Percentiles rank a stretch among this genome's conserved stretches.
phyloP scores from a whole-genome alignment of 2,797 vertebrate genomes.

The Pachyuromys duprasi region DNA sequence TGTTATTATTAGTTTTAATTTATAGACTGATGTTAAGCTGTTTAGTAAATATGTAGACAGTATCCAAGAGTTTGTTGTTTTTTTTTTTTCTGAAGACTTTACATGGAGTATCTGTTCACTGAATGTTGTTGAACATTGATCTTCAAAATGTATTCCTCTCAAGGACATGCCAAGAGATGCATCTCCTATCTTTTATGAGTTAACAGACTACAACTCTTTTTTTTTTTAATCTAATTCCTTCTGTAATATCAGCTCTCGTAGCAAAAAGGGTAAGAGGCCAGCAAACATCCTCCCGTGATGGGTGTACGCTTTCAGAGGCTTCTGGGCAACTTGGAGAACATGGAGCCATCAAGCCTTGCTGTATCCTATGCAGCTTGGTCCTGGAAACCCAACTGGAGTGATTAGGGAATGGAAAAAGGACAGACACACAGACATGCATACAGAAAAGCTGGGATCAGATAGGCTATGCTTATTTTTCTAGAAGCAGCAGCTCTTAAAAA shows the following conservation, averaged over 20 bases:
- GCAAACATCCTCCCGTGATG: not conserved
- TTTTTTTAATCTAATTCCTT: too few species aligned
- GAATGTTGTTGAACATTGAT: not conserved
- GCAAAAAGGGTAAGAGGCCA: not conserved
- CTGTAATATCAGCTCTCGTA: not conserved
- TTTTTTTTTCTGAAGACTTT: not conserved
- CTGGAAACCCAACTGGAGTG: not conserved
- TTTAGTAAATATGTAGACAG: slow-evolving; percentile 34
- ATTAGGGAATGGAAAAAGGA: not conserved
- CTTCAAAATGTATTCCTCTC: not conserved
- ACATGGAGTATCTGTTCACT: not conserved
- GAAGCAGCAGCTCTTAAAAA: too few species aligned
- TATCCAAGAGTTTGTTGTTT: too few species aligned
- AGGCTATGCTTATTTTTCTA: not conserved
- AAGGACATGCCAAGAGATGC: not conserved
- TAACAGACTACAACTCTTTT: not conserved
- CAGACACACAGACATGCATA: not conserved
- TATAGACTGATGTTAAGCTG: slow-evolving; percentile 4
- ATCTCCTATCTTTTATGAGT: not conserved
- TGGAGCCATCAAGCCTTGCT: not conserved
- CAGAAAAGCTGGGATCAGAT: not conserved
- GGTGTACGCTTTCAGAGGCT: not conserved
- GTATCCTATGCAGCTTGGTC: not conserved
- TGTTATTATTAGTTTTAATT: slow-evolving; percentile 63
- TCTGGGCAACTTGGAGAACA: not conserved